These are phyloP conservation scores for Dynastes tityus DNA, from an alignment of 2,888 invertebrate genomes.

Conservation along the genomic window DNA sequence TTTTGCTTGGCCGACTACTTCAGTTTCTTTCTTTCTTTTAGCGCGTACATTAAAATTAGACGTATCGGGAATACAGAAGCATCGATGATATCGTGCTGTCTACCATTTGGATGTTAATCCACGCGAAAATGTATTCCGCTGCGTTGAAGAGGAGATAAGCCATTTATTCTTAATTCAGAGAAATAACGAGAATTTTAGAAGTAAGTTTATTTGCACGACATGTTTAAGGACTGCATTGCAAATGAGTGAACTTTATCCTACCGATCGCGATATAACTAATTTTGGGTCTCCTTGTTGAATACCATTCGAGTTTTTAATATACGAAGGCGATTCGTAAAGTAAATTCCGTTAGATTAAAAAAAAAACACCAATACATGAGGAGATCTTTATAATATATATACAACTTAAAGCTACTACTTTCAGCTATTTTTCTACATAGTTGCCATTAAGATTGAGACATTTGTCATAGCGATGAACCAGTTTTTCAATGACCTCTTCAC, in stretches of 20 bases:
- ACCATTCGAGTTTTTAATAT: too few species aligned
- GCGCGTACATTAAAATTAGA: constrained; percentile 30
- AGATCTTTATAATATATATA: too few species aligned
- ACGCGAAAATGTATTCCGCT: constrained; percentile 21
- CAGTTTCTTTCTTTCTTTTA: constrained; percentile 23
- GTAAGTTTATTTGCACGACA: background rate
- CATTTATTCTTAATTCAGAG: background rate
- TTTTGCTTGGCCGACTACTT: constrained; percentile 53
- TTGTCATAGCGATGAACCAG: too few species aligned
- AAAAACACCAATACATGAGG: too few species aligned
- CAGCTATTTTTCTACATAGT: too few species aligned
- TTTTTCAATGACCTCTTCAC: too few species aligned
- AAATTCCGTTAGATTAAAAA: too few species aligned
- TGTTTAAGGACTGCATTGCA: background rate
- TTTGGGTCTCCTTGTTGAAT: too few species aligned
- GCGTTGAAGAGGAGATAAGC: background rate
- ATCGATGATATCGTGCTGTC: constrained; percentile 27
- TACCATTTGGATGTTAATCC: constrained; percentile 4
- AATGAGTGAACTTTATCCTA: background rate
- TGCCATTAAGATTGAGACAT: too few species aligned
- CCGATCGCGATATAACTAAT: too few species aligned
- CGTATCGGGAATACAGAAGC: constrained; percentile 25
- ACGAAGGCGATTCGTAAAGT: too few species aligned
- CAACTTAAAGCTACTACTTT: too few species aligned
- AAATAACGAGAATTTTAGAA: background rate